A percentile compares a stretch with the other conserved stretches of the same genome.
phyloP scores from a whole-genome alignment of 1,140 invertebrate species.

The Luehdorfia chinensis region DNA sequence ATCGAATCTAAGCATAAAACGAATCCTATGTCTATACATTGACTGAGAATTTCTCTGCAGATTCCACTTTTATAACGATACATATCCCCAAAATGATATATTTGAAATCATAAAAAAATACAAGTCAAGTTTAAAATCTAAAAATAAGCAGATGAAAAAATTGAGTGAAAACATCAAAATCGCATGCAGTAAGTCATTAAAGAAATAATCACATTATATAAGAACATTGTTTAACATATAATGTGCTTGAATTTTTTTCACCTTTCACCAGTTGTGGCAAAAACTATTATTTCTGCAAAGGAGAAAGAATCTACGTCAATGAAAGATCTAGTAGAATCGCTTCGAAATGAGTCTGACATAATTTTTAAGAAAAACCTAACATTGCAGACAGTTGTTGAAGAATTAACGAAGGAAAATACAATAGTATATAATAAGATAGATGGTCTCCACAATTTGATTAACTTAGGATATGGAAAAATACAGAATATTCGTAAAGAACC shows the following conservation, averaged over 20 bases:
- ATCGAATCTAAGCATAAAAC: background rate
- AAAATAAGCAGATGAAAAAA: slow-evolving; percentile 6
- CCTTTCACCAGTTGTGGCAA: slow-evolving; percentile 10
- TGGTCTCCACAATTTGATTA: slow-evolving; percentile 6
- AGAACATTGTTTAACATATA: background rate
- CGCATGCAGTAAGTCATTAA: slow-evolving; percentile 8
- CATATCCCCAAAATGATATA: background rate
- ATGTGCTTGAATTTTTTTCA: no score
- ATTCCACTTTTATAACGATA: slow-evolving; percentile 8
- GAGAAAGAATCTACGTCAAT: slow-evolving; percentile 12
- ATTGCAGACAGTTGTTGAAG: slow-evolving; percentile 1
- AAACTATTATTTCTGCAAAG: slow-evolving; percentile 7
- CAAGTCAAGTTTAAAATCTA: slow-evolving; percentile 4
- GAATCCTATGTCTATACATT: no score
- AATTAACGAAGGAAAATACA: slow-evolving; percentile 6
- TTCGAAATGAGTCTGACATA: slow-evolving; percentile 3
- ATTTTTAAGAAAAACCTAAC: slow-evolving; percentile 2
- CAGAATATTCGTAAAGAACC: slow-evolving; percentile 9
- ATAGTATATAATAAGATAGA: slow-evolving; percentile 4
- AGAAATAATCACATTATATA: background rate
- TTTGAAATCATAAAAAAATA: slow-evolving; percentile 11
- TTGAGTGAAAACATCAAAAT: slow-evolving; percentile 12
- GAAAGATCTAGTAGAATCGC: slow-evolving; percentile 1
- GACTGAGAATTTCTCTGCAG: slow-evolving; percentile 5
- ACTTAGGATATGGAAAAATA: slow-evolving; percentile 9